phyloP scores from a whole-genome alignment of 2,888 invertebrate genomes.

The Nebria brevicollis region DNA sequence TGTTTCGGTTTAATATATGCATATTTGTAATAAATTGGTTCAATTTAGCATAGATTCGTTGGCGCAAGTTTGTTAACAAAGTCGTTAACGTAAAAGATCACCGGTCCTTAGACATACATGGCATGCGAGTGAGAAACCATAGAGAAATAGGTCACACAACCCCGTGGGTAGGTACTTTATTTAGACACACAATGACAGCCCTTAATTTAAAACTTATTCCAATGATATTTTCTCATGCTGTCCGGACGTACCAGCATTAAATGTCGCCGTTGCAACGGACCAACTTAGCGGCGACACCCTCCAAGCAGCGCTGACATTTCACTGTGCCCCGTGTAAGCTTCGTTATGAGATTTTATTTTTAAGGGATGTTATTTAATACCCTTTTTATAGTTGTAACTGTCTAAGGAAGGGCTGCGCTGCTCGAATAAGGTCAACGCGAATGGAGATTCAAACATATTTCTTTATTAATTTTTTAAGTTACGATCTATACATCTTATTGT shows the following conservation, averaged over 20 bases:
- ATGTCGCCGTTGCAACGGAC: background rate
- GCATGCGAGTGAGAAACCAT: constrained; percentile 47
- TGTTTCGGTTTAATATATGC: background rate
- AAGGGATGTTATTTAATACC: constrained; percentile 63
- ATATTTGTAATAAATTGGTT: constrained; percentile 51
- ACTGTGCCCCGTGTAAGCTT: constrained; percentile 56
- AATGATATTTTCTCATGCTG: constrained; percentile 63
- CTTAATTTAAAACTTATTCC: constrained; percentile 63
- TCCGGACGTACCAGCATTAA: constrained; percentile 8
- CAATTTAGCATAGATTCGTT: constrained; percentile 48
- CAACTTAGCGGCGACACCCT: constrained; percentile 6
- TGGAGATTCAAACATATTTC: constrained; percentile 48
- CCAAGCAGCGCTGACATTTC: constrained; percentile 49
- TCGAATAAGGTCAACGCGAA: constrained; percentile 60
- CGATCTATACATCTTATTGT: constrained; percentile 31
- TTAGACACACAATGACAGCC: constrained; percentile 60
- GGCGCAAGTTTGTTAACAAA: constrained; percentile 33
- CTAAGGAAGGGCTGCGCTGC: constrained; percentile 53
- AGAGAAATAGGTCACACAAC: constrained; percentile 58
- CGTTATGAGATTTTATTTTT: constrained; percentile 60
- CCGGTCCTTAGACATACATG: background rate
- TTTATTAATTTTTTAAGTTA: constrained; percentile 48
- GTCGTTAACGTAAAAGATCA: constrained; percentile 46
- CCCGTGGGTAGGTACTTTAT: constrained; percentile 53
- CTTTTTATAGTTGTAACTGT: constrained; percentile 62